Conservation (phyloP, 2,797 vertebrate genomes). For the Thalassophryne amazonica region DNA sequence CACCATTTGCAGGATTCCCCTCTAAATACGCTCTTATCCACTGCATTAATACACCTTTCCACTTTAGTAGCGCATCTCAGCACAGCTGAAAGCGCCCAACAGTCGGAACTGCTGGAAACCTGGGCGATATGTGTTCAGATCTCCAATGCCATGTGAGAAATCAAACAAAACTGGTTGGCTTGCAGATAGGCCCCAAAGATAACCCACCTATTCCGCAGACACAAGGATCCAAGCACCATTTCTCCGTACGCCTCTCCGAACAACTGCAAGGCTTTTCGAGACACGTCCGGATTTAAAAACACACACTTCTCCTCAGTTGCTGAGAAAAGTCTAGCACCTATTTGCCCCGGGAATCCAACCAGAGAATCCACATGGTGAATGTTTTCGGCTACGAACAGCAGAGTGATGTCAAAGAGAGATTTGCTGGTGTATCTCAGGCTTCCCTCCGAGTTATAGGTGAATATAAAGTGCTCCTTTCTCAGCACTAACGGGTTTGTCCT, state of each 20-base stretch:
- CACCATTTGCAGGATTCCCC: too few species aligned
- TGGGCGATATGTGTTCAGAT: too few species aligned
- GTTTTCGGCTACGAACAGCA: constrained; percentile 90
- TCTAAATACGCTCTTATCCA: too few species aligned
- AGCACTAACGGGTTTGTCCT: constrained; percentile 70
- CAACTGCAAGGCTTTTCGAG: constrained; percentile 83
- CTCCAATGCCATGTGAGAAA: too few species aligned
- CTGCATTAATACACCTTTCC: too few species aligned
- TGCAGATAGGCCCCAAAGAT: background rate
- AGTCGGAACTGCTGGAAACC: too few species aligned
- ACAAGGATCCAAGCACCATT: constrained; percentile 88
- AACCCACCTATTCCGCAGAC: constrained; percentile 87
- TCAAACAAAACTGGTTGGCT: background rate
- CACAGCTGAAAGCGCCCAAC: too few species aligned
- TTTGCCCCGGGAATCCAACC: constrained; percentile 93
- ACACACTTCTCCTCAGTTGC: constrained; percentile 89
- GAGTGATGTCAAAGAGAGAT: constrained; percentile 86
- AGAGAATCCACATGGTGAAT: constrained; percentile 92
- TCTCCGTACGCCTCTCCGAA: constrained; percentile 91
- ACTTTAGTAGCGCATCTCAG: too few species aligned
- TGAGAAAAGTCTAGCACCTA: constrained; percentile 89
- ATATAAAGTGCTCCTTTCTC: constrained; percentile 89
- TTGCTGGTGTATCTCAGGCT: constrained; percentile 90
- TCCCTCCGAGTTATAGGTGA: constrained; percentile 91
- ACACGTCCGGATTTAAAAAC: constrained; percentile 83